Evolutionary conservation across 1,140 invertebrate species (phyloP), one percentile per base, ranked within the genome.

Genomic region (Leptestheria dahalacensis): DNA sequence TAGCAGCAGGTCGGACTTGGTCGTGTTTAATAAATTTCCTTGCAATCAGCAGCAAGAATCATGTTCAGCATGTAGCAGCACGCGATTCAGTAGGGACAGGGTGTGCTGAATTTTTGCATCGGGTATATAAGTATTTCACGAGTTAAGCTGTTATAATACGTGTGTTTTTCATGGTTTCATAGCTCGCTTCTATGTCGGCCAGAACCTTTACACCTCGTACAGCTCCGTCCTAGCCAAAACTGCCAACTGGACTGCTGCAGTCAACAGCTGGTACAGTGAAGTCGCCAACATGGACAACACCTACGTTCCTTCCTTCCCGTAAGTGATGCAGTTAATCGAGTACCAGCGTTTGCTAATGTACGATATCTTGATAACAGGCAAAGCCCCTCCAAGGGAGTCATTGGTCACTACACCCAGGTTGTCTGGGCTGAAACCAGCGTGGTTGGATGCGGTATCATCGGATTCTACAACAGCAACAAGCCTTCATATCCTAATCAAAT

Each of bases 261-360:
- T 63, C 4, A 52, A 28, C 20, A 20, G 11, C 3, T 63, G 60
- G 24, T 63, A 61, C 24, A 55, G 57, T 28, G 62, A 63, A 61
- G 55, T 63, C 2, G 18, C 18, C 15, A 15, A 33, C 21, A 59
- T 50, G 25, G n/a, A 55, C 3, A 50, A 24, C 9, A 15, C 21
- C 4, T 56, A n/a, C 20, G 21, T 61, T 1, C 11, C 18, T 0
- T 48, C 25, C 18, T 59, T 49, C 48, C 46, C 57, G 57, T 59
- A 50, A 59, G 57, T 59, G 3, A n/a, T 2, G 1, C 51, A 20
- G 20, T 48, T n/a, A 25, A 6, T n/a, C n/a, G n/a, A n/a, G n/a
- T n/a, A 25, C 2, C 10, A 11, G 25, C 1, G 3, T 20, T 24
- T 25, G 2, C 20, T 10, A 18, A 10, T 23, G 15, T 41, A 41